A percentile compares a stretch with the other conserved stretches of the same genome.
phyloP scores from a whole-genome alignment of 2,888 invertebrate species.

The Oxycera nigricornis region DNA sequence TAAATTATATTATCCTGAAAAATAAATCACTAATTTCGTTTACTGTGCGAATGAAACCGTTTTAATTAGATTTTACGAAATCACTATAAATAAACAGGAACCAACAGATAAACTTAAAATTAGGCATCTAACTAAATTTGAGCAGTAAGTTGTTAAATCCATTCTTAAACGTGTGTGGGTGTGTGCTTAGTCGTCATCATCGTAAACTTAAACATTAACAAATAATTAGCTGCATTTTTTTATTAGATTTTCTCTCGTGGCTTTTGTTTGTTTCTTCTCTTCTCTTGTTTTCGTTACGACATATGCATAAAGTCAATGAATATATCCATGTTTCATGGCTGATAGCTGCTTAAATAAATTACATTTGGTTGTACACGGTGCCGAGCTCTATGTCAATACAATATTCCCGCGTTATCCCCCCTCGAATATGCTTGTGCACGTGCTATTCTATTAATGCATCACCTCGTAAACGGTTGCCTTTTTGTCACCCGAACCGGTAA shows the following conservation, averaged over 20 bases:
- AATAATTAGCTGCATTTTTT: no score
- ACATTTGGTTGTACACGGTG: background rate
- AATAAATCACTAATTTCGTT: background rate
- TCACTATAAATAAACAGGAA: conserved; percentile 21
- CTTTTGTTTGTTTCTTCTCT: no score
- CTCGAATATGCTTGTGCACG: background rate
- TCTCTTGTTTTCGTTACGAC: background rate
- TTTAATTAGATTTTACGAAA: background rate
- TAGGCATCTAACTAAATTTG: conserved; percentile 13
- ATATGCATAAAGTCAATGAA: background rate
- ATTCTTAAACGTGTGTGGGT: background rate
- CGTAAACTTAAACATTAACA: no score
- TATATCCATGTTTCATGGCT: background rate
- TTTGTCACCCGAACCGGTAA: conserved; percentile 97
- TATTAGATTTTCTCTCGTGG: no score
- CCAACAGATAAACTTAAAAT: conserved; percentile 17
- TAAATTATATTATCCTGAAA: conserved; percentile 1
- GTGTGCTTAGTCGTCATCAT: no score
- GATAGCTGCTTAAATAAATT: conserved; percentile 17
- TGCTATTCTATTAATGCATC: conserved; percentile 70
- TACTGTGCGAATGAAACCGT: conserved; percentile 10
- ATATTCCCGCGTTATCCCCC: background rate
- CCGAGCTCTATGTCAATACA: background rate
- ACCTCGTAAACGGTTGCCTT: conserved; percentile 98
- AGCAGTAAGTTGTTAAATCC: conserved; percentile 5